A percentile compares a stretch with the other conserved stretches of the same genome.
Conservation (phyloP, 2,797 vertebrate species). For the Holocentrus rufus region DNA sequence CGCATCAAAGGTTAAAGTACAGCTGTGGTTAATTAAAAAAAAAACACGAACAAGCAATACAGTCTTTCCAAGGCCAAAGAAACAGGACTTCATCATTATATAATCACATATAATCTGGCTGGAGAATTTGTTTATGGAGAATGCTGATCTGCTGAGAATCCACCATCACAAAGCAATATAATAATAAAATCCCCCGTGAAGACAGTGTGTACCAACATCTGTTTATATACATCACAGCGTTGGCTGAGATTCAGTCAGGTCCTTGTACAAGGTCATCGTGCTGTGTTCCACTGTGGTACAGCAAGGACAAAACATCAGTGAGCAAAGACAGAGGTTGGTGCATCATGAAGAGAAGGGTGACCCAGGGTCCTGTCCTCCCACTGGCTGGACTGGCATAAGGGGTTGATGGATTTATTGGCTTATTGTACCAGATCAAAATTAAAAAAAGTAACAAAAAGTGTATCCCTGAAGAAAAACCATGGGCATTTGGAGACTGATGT, state of each 20-base stretch:
- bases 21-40: not conserved
- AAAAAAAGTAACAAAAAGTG: no score
- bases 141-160: constrained; percentile 10
- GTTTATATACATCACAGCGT: constrained; percentile 10
- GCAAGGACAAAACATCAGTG: not conserved
- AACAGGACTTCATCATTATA: not conserved
- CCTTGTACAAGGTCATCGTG: constrained; percentile 18
- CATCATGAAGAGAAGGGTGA: not conserved
- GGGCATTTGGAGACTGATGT: no score
- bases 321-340: not conserved
- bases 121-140: not conserved
- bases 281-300: not conserved
- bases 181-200: not conserved
- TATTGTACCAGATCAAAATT: no score
- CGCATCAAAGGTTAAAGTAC: constrained; percentile 18
- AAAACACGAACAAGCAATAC: not conserved
- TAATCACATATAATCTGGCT: constrained; percentile 2
- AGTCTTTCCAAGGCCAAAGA: no score
- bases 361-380: no score
- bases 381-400: no score
- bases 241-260: constrained; percentile 12
- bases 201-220: constrained; percentile 14
- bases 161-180: constrained; percentile 5
- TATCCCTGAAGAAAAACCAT: no score
- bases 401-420: no score